Evolutionary conservation across 2,113 vertebrate species (phyloP), one percentile per base, ranked within the genome.

Genomic region (Corvus moneduloides): DNA sequence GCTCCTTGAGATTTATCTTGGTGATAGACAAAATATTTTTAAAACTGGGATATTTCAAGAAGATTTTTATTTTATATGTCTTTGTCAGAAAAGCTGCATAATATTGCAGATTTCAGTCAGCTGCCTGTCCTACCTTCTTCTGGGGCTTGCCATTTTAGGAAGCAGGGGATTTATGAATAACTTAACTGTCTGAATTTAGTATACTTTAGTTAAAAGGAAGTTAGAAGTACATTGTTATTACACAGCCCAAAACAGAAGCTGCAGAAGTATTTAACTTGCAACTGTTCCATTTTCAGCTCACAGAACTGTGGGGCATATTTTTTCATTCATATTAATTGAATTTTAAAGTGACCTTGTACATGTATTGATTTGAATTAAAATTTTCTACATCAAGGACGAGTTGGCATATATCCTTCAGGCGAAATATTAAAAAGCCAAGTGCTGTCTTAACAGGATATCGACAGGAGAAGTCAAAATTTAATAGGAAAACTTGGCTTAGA

Each of bases 241-340:
- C 83, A 54, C 81, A 81, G 61, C 74, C 89, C 93, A 73, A 84
- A 67, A 86, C 90, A 71, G 92, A 84, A 93, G 76, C 71, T 88
- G 62, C 89, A 93, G 64, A 67, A 79, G 46, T 95, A 87, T 95
- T 95, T 97, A 90, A 93, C 96, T 97, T 94, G 92, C 94, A 93
- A 4, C 95, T 77, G 66, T 97, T 97, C 95, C 96, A 85, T 97
- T 97, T 97, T 94, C 97, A 90, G 96, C 97, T 96, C 89, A 26
- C 92, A 97, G 95, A 97, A 97, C 96, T 96, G 90, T 97, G 96
- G 94, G 96, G 92, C 94, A 85, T 96, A 62, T 97, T 97, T 98
- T 96, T 97, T 96, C 95, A 97, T 98, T 98, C 98, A 97, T 98
- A 98, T 97, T 98, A 98, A 98, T 98, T 98, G 98, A 97, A 98